Conservation (phyloP, 2,113 vertebrate species). For the Forbesichthys agassizii region DNA sequence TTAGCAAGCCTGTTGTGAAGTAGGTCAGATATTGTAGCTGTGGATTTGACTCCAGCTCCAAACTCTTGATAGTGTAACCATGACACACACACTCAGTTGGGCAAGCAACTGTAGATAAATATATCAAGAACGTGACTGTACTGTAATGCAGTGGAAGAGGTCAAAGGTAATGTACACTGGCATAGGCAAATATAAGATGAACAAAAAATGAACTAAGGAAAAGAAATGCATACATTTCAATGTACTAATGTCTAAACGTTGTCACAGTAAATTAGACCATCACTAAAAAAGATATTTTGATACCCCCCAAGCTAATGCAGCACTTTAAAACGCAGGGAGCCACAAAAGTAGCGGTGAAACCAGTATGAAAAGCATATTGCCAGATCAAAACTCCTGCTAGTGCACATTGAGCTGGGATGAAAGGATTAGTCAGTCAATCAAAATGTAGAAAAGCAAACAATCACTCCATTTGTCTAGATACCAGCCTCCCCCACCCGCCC, state of each 20-base stretch:
- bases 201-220: too few species aligned
- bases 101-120: neutral
- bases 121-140: too few species aligned
- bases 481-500: conserved; percentile 25
- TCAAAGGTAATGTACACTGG: too few species aligned
- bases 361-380: conserved; percentile 36
- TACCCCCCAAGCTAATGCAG: neutral
- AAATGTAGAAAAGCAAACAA: conserved; percentile 48
- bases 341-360: conserved; percentile 7
- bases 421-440: conserved; percentile 48
- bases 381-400: conserved; percentile 13
- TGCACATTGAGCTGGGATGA: conserved; percentile 46
- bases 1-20: conserved; percentile 15
- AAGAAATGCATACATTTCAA: conserved; percentile 18
- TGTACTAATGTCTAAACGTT: conserved; percentile 53
- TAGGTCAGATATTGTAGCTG: conserved; percentile 27
- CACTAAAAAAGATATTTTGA: neutral
- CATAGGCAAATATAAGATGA: too few species aligned
- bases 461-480: conserved; percentile 54
- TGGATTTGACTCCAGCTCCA: conserved; percentile 9
- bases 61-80: neutral
- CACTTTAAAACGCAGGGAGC: conserved; percentile 2
- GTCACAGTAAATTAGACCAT: conserved; percentile 42
- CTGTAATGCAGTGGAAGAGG: too few species aligned
- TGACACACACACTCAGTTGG: neutral